Base-by-base conservation (phyloP, 2,113 vertebrate genomes). In the Poecile atricapillus region DNA sequence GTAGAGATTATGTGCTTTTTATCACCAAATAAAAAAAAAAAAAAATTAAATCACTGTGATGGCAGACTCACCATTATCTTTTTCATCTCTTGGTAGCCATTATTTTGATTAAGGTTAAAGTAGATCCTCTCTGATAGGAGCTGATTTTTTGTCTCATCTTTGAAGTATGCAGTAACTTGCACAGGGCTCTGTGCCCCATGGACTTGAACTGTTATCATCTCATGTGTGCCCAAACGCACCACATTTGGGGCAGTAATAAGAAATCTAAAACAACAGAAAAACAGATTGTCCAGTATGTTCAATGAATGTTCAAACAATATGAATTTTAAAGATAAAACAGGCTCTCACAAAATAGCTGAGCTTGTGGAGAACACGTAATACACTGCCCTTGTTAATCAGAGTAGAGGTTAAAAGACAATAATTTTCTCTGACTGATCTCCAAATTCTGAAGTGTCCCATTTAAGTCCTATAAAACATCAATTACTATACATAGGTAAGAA, bases 201-300 rank as follows among this genome's bases (percentile, higher is more conserved):
- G 24, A 98, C 94, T 87, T 98, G 98, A 70, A 97, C 88, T 11
- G 97, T 97, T 93, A 98, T 43, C 1, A 93, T 98, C 89, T 97
- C 97, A 2, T 92, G 25, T 56, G 69, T 97, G 41, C 95, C 98
- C 81, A 98, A 14, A 37, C 97, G 97, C 16, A 98, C 70, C 53
- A 97, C 93, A 68, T 97, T 97, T 62, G 98, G 98, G n/a, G 97
- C 95, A 79, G 96, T 97, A 78, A 98, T 96, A 16, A 98, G 95
- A 86, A 77, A 98, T 53, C 98, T 98, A 79, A 43, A 92, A 15
- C n/a, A 65, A 86, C 11, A 89, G 13, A 83, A 49, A 93, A 93
- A 55, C 18, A 80, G 21, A 59, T 67, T 63, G 8, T 52, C 43
- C 25, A 47, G 20, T 30, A 52, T 6, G 16, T 24, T 80, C 8